Conservation (phyloP, 53 echinoderm and acorn worm species). For the Apostichopus leukothele region DNA sequence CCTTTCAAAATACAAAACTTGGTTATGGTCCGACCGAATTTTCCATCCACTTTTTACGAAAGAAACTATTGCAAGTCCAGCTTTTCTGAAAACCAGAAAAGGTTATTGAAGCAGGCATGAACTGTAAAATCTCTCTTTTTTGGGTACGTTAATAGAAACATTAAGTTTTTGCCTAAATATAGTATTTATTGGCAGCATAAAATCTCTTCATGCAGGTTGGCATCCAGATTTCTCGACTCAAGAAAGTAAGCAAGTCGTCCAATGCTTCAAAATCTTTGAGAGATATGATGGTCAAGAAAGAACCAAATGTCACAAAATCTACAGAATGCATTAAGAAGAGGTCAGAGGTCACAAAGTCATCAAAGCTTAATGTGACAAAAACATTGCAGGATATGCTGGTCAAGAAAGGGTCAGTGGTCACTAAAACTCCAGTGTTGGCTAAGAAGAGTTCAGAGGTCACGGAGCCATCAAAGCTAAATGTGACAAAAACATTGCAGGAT, state of each 20-base stretch:
- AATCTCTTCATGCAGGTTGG: not conserved
- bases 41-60: too few species aligned
- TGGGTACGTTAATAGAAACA: too few species aligned
- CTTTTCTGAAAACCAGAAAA: too few species aligned
- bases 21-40: too few species aligned
- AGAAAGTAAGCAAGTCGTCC: not conserved
- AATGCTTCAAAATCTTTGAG: not conserved
- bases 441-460: not conserved
- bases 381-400: slow-evolving; percentile 9
- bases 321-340: not conserved
- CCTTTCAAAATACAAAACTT: too few species aligned
- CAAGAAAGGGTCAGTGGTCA: slow-evolving; percentile 1
- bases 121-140: too few species aligned
- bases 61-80: too few species aligned
- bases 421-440: not conserved
- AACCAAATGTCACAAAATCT: not conserved
- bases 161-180: too few species aligned
- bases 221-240: not conserved
- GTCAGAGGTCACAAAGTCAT: not conserved
- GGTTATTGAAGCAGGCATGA: too few species aligned
- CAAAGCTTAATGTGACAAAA: not conserved
- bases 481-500: not conserved
- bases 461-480: too few species aligned
- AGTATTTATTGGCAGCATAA: too few species aligned
- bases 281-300: slow-evolving; percentile 24